Conservation (phyloP, 2,113 vertebrate genomes). For the Cinclus cinclus region DNA sequence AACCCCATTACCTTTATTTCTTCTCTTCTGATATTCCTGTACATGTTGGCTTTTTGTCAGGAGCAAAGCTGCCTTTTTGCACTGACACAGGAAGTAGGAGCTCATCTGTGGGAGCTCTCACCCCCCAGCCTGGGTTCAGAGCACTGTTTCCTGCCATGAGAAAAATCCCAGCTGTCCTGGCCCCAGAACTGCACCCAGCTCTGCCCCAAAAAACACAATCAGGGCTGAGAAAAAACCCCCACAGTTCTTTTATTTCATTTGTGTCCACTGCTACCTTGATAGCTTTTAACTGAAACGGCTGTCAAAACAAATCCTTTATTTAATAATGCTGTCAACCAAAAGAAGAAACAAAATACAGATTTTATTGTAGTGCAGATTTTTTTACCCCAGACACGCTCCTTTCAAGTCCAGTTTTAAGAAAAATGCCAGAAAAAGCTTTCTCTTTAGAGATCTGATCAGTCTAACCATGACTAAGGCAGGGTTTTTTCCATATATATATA, state of each 20-base stretch:
- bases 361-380: constrained; percentile 6
- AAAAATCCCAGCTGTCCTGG: background rate
- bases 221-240: background rate
- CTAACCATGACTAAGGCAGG: background rate
- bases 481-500: background rate
- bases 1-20: background rate
- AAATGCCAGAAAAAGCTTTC: background rate
- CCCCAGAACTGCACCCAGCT: background rate
- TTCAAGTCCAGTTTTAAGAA: background rate
- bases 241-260: background rate
- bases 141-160: background rate
- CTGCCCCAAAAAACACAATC: background rate
- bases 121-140: background rate
- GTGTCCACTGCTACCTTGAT: background rate
- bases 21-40: background rate
- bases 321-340: background rate
- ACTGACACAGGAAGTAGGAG: background rate
- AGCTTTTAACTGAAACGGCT: background rate
- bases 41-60: background rate
- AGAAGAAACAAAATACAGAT: background rate
- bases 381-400: background rate
- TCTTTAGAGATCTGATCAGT: background rate
- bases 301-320: constrained; percentile 20
- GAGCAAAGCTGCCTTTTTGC: background rate
- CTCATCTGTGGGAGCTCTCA: background rate